Conservation (phyloP, 2,888 invertebrate species). For the Branchipolynoe longqiensis region DNA sequence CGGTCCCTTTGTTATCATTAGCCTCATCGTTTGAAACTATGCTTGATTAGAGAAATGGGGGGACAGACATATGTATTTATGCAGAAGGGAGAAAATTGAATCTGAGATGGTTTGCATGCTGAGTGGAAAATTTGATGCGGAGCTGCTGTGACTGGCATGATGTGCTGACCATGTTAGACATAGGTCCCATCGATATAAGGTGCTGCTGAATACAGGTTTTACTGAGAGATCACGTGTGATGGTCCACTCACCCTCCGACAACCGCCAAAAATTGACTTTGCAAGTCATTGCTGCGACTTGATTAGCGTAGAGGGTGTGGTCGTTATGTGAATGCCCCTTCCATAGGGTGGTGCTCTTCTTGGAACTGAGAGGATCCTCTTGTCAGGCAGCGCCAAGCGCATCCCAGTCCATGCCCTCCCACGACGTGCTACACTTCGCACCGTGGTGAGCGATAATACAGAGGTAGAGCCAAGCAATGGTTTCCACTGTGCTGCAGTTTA, state of each 20-base stretch:
- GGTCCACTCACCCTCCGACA: slow-evolving; percentile 45
- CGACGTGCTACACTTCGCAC: background rate
- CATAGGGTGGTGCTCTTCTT: slow-evolving; percentile 5
- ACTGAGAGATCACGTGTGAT: background rate
- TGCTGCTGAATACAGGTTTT: slow-evolving; percentile 22
- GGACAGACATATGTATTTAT: background rate
- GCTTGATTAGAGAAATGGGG: background rate
- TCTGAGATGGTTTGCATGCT: background rate
- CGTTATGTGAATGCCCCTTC: slow-evolving; percentile 4
- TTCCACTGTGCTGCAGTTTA: background rate
- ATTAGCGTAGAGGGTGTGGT: slow-evolving; percentile 27
- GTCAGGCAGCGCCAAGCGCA: slow-evolving; percentile 4
- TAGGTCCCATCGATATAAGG: slow-evolving; percentile 17
- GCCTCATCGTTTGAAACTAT: slow-evolving; percentile 25
- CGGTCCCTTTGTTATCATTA: background rate
- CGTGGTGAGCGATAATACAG: slow-evolving; percentile 23
- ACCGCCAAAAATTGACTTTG: slow-evolving; percentile 31
- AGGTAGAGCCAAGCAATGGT: background rate
- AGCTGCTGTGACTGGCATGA: slow-evolving; percentile 12
- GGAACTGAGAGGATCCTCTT: background rate
- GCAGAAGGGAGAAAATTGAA: background rate
- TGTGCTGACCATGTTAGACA: background rate
- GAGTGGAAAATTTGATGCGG: background rate
- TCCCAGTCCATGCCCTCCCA: slow-evolving; percentile 30
- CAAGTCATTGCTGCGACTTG: slow-evolving; percentile 27